These are phyloP conservation scores for Sebastes minor DNA, from an alignment of 2,797 vertebrate species.

Conservation along the genomic window DNA sequence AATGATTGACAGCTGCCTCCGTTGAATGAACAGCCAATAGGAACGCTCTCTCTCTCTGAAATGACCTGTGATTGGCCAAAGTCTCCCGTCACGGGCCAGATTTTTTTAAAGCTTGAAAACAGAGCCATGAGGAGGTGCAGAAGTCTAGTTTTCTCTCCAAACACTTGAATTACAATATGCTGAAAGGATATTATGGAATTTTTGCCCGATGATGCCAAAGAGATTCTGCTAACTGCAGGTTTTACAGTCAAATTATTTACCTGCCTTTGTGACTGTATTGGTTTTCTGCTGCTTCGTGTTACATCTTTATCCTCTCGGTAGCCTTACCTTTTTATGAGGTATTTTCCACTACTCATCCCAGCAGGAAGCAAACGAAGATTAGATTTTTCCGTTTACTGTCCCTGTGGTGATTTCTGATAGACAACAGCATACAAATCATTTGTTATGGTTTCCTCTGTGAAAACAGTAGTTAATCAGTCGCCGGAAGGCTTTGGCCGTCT, in stretches of 20 bases:
- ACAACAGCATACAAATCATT: slow-evolving; percentile 73
- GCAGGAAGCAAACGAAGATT: slow-evolving; percentile 60
- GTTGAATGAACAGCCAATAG: too few relatives aligned
- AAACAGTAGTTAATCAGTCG: slow-evolving; percentile 79
- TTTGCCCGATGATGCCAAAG: too few relatives aligned
- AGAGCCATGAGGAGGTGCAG: too few relatives aligned
- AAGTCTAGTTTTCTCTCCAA: too few relatives aligned
- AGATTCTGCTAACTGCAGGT: too few relatives aligned
- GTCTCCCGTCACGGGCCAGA: too few relatives aligned
- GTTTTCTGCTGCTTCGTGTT: background rate
- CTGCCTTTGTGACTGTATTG: background rate
- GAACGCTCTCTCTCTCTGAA: too few relatives aligned
- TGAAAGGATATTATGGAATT: too few relatives aligned
- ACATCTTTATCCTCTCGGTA: slow-evolving; percentile 13
- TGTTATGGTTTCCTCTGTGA: slow-evolving; percentile 71
- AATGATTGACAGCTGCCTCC: too few relatives aligned
- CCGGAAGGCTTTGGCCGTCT: slow-evolving; percentile 66
- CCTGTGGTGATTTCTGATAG: slow-evolving; percentile 54
- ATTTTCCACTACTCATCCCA: slow-evolving; percentile 52
- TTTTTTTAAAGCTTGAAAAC: too few relatives aligned
- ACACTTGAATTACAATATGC: too few relatives aligned
- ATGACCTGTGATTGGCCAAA: too few relatives aligned
- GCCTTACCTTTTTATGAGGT: slow-evolving; percentile 28
- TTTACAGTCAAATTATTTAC: background rate
- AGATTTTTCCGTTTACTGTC: slow-evolving; percentile 53